Percentiles rank a stretch among this genome's conserved stretches.
Evolutionary conservation across 2,797 vertebrate species (phyloP).

Genomic region (Tamandua tetradactyla): DNA sequence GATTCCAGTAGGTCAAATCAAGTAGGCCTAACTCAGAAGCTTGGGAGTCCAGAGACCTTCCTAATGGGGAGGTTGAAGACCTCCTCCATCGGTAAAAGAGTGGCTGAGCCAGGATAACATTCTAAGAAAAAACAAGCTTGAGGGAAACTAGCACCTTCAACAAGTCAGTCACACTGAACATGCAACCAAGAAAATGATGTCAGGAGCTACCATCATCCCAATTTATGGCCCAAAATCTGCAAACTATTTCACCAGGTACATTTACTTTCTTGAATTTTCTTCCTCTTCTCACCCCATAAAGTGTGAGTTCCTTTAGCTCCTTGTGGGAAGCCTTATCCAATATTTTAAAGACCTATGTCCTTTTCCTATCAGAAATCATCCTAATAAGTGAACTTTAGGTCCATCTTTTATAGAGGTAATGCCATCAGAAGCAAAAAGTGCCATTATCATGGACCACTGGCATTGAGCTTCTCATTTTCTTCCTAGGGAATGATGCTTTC

Average conservation of each 20-base stretch:
- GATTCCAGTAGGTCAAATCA: not conserved
- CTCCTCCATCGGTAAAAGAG: not conserved
- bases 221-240: not conserved
- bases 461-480: not conserved
- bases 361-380: not conserved
- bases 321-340: too few species aligned
- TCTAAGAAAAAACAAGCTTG: constrained; percentile 4
- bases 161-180: not conserved
- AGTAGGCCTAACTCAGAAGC: not conserved
- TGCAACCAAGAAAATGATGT: not conserved
- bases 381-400: constrained; percentile 18
- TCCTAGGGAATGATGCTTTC: not conserved
- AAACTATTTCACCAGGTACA: not conserved
- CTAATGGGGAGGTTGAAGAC: not conserved
- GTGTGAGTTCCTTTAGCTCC: too few species aligned
- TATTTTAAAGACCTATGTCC: constrained; percentile 1
- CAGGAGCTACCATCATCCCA: not conserved
- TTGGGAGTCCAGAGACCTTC: not conserved
- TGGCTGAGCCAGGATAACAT: not conserved
- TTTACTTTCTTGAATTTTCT: constrained; percentile 4
- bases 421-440: constrained; percentile 3
- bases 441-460: not conserved
- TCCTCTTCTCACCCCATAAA: not conserved
- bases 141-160: not conserved
- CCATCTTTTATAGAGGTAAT: constrained; percentile 11